Evolutionary conservation across 2,797 vertebrate species (phyloP).

Genomic region (Selene dorsalis): DNA sequence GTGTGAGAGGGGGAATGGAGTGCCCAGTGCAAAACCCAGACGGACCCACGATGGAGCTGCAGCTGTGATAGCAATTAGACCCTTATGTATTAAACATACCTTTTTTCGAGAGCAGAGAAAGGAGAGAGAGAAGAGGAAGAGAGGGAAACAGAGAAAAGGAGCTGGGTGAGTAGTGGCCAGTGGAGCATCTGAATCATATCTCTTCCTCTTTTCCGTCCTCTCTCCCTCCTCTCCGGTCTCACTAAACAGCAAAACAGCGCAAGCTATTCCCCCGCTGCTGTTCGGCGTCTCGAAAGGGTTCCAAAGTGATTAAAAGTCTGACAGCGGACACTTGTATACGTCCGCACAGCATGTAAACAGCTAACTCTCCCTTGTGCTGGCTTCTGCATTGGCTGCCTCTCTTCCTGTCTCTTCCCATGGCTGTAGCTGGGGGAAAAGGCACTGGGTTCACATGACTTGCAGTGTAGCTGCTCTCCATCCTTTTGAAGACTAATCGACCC

Average conservation of each 20-base stretch:
- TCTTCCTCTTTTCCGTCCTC: constrained; percentile 62
- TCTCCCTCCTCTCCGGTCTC: constrained; percentile 46
- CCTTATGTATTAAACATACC: constrained; percentile 80
- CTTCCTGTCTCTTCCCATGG: constrained; percentile 39
- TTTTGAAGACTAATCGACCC: constrained; percentile 71
- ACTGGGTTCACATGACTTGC: constrained; percentile 48
- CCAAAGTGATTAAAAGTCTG: constrained; percentile 75
- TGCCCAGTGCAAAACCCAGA: constrained; percentile 47
- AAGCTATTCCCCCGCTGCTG: constrained; percentile 65
- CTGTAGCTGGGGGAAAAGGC: constrained; percentile 38
- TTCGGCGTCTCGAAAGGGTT: constrained; percentile 54
- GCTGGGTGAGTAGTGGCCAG: constrained; percentile 63
- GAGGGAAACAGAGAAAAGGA: constrained; percentile 53
- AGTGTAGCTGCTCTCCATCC: constrained; percentile 47
- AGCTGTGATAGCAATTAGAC: constrained; percentile 80
- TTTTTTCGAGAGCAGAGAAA: constrained; percentile 60
- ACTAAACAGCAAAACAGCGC: constrained; percentile 69
- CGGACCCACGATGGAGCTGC: constrained; percentile 57
- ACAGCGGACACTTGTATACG: constrained; percentile 71
- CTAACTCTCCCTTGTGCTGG: constrained; percentile 32
- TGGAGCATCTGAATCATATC: constrained; percentile 72
- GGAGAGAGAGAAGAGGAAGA: constrained; percentile 38
- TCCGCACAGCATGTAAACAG: constrained; percentile 68
- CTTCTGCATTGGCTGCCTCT: constrained; percentile 8
- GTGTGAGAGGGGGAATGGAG: constrained; percentile 40